Conservation (phyloP, 2,888 invertebrate genomes). For the Parnassius mnemosyne region DNA sequence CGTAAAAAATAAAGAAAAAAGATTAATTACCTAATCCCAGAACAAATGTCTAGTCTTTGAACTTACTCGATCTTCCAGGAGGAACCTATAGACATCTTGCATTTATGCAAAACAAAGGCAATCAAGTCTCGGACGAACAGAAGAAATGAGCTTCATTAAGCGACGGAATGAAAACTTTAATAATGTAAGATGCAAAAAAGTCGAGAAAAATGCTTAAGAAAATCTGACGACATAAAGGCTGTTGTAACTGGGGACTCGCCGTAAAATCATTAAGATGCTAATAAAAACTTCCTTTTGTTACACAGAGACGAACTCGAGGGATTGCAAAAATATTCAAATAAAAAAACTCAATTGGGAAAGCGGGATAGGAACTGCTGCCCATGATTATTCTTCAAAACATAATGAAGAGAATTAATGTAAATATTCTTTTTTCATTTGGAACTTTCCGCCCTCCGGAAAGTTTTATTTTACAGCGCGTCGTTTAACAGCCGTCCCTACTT, state of each 20-base stretch:
- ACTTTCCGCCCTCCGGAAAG: slow-evolving; percentile 78
- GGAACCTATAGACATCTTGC: slow-evolving; percentile 78
- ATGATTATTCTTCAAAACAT: slow-evolving; percentile 82
- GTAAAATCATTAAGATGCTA: slow-evolving; percentile 83
- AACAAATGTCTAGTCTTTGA: slow-evolving; percentile 68
- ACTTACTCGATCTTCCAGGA: slow-evolving; percentile 70
- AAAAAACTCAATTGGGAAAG: slow-evolving; percentile 76
- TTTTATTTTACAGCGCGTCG: slow-evolving; percentile 79
- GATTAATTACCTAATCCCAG: slow-evolving; percentile 63
- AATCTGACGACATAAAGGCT: slow-evolving; percentile 81
- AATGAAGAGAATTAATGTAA: slow-evolving; percentile 82
- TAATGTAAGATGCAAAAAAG: slow-evolving; percentile 81
- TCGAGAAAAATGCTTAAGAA: slow-evolving; percentile 80
- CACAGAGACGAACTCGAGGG: slow-evolving; percentile 71
- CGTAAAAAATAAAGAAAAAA: slow-evolving; percentile 44
- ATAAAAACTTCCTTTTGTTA: slow-evolving; percentile 81
- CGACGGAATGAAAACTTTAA: slow-evolving; percentile 80
- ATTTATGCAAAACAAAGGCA: slow-evolving; percentile 81
- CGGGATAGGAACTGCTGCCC: slow-evolving; percentile 72
- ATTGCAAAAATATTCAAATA: slow-evolving; percentile 78
- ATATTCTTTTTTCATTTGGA: slow-evolving; percentile 73
- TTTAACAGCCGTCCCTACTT: slow-evolving; percentile 79
- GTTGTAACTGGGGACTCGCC: slow-evolving; percentile 79
- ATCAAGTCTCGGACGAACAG: slow-evolving; percentile 78
- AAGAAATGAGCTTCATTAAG: slow-evolving; percentile 81